These are phyloP conservation scores for Pseudachorutes palmiensis DNA, from an alignment of 1,140 invertebrate species.

Conservation along the genomic window DNA sequence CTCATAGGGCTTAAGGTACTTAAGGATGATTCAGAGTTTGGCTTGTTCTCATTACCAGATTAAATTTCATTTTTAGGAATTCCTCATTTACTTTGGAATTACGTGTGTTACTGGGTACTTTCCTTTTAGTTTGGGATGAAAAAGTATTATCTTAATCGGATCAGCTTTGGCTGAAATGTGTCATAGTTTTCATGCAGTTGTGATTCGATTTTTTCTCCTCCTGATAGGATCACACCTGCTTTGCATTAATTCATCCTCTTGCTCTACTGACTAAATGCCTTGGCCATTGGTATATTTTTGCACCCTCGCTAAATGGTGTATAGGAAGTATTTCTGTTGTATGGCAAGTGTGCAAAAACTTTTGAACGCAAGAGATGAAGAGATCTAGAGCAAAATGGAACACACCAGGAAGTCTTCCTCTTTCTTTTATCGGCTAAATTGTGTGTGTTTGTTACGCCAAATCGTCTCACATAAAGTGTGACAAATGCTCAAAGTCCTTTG, in stretches of 20 bases:
- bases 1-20: too few relatives aligned
- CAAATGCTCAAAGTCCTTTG: background rate
- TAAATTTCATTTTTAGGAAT: background rate
- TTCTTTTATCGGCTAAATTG: background rate
- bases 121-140: background rate
- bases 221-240: background rate
- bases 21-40: too few relatives aligned
- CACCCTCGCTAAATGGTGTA: too few relatives aligned
- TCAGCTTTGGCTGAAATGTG: background rate
- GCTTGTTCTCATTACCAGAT: too few relatives aligned
- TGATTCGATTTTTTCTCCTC: background rate
- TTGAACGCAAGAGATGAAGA: background rate
- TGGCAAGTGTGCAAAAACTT: background rate
- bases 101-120: background rate
- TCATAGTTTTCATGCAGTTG: background rate
- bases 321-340: too few relatives aligned
- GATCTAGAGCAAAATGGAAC: background rate
- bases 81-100: background rate
- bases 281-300: too few relatives aligned
- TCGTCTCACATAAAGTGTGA: conserved; percentile 7
- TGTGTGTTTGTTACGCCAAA: conserved; percentile 5
- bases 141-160: conserved; percentile 7
- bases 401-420: background rate
- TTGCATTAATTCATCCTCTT: background rate
- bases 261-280: background rate